Percentiles rank a stretch among this genome's conserved stretches.
Conservation (phyloP, 2,888 invertebrate genomes). For the Cataglyphis altisquamis region DNA sequence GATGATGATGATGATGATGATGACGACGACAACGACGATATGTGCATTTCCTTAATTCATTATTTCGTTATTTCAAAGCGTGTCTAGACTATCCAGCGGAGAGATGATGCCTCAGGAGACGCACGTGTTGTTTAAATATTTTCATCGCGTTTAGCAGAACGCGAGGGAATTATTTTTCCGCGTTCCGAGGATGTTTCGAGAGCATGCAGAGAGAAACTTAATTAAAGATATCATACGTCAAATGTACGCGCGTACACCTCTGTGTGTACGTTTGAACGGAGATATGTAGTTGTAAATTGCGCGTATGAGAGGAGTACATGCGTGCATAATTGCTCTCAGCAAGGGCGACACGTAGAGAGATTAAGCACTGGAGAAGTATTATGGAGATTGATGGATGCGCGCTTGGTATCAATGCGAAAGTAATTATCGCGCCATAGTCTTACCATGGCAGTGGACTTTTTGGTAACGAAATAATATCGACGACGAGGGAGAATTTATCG, state of each 20-base stretch:
- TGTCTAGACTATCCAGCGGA: neutral
- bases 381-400: slow-evolving; percentile 28
- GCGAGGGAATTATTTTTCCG: neutral
- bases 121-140: neutral
- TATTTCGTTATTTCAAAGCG: neutral
- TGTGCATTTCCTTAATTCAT: slow-evolving; percentile 19
- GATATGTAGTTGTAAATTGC: neutral
- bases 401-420: slow-evolving; percentile 3
- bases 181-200: neutral
- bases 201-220: neutral
- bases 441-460: slow-evolving; percentile 17
- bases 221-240: neutral
- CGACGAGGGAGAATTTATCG: slow-evolving; percentile 23
- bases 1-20: neutral
- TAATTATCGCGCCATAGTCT: slow-evolving; percentile 5
- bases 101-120: neutral
- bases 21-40: neutral
- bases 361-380: slow-evolving; percentile 9
- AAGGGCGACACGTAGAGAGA: neutral
- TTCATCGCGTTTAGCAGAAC: neutral
- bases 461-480: slow-evolving; percentile 42
- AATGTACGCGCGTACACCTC: no score
- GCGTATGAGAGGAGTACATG: neutral
- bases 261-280: neutral
- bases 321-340: slow-evolving; percentile 12